Base-by-base conservation (phyloP, 2,797 vertebrate genomes). In the Typhlichthys eigenmanni region DNA sequence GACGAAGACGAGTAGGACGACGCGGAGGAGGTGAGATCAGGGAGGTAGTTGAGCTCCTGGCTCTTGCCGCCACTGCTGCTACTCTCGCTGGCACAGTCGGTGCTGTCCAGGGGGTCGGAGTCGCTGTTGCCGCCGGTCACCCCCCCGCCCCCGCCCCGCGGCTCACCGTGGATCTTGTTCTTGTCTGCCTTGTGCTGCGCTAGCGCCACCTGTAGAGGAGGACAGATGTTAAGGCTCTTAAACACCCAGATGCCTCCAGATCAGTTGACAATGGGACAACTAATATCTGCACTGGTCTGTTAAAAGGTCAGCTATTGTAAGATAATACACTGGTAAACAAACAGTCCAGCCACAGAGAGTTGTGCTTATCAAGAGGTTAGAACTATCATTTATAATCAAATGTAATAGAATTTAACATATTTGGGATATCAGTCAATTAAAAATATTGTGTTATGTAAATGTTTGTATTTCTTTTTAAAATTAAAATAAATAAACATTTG, bases 111-210 rank as follows among this genome's bases (percentile, higher is more conserved):
- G 74, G 96, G 97, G 88, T 98, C 97, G 0, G 96, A 99, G 78
- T 99, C 97, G 11, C 96, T 98, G 70, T 95, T 96, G 56, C 95
- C 96, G 14, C 96, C 93, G 0, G 91, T 76, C 4, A 91, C 89
- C 74, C 93, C 94, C 74, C 95, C 95, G 1, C 93, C 94, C 74
- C 95, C 95, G 1, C 95, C 93, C 90, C 96, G 90, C 47, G 95
- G 95, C 82, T 98, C 97, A 49, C 96, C 96, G 0, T 96, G 96
- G 87, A 96, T 96, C 93, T 98, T 96, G 89, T 98, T 98, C 93
- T 96, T 96, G 92, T 97, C 96, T 72, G 97, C 94, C 84, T 98
- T 98, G 87, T 98, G 96, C 85, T 97, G 96, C 29, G 96, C 95
- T 90, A 97, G 88, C 71, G 95, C 95, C 92, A 99, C 93, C 92